Evolutionary conservation across 2,797 vertebrate genomes (phyloP), one percentile per base, ranked within the genome.

Genomic region (Rhabdomys pumilio): DNA sequence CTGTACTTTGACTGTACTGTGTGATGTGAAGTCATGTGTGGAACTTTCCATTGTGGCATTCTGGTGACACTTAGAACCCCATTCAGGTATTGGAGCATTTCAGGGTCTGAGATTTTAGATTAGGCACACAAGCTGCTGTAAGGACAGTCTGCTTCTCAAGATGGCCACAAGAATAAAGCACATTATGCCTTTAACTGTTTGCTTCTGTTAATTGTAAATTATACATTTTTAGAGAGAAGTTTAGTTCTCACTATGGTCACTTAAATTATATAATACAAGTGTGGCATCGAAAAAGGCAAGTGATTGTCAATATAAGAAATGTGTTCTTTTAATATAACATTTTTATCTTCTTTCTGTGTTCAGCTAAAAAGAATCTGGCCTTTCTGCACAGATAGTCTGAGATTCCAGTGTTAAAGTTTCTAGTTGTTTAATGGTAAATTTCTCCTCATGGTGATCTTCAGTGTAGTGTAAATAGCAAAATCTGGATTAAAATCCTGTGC

Each of bases 171-270:
- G 29, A 81, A 92, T 89, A 91, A 75, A 88, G 89, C 88, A 31
- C 53, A 67, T 95, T 93, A 1, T 93, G 31, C 57, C 3, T 91
- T 53, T 85, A 67, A 79, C 14, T 69, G 24, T 55, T 53, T 53
- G 50, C 50, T 95, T 29, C 63, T 31, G 67, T 44, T 95, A 63
- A 87, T 73, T 65, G 83, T 89, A 82, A 91, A 44, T 76, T 55
- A 14, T 55, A 63, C 29, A 29, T 85, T 91, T 96, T 65, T 76
- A 67, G 88, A 69, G 88, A 85, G 31, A 93, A 19, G 6, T 53
- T 91, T 94, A 81, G 19, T 91, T 94, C 22, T 76, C 24, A 88
- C 61, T 69, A 6, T 77, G 89, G 65, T 91, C 80, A 93, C 59
- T 91, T 93, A 73, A 90, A 31, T 90, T 87, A 61, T 61, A 1